Conservation (phyloP, 2,797 vertebrate genomes). For the Molossus molossus region DNA sequence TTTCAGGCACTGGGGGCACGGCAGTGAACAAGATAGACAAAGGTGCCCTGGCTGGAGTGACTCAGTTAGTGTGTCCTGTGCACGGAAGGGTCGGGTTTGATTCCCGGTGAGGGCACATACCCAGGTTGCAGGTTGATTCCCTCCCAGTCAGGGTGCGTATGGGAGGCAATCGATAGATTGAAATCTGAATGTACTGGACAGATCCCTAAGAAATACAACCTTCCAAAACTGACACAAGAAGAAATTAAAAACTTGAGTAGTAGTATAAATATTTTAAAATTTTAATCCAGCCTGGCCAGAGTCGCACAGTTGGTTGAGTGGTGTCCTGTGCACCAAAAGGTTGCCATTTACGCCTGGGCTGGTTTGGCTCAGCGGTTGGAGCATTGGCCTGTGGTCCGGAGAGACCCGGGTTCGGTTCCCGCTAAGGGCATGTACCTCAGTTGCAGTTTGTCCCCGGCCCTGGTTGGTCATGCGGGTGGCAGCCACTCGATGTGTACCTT, state of each 20-base stretch:
- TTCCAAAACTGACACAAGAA: constrained; percentile 18
- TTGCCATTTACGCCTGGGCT: too few species aligned
- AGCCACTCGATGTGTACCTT: too few species aligned
- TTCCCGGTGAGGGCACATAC: neutral
- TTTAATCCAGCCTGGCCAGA: neutral
- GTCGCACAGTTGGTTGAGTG: too few species aligned
- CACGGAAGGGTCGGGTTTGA: neutral
- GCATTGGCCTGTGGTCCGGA: too few species aligned
- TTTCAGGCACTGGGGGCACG: neutral
- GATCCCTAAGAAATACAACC: neutral
- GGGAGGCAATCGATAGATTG: neutral
- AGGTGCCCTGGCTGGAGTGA: neutral
- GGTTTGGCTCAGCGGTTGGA: too few species aligned
- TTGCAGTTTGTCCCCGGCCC: too few species aligned
- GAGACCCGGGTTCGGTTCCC: too few species aligned
- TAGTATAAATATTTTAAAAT: neutral
- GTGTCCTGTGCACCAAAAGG: too few species aligned
- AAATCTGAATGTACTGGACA: neutral
- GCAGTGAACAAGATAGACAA: neutral
- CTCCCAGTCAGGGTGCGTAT: neutral
- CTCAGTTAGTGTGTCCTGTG: too few species aligned
- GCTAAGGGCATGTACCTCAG: too few species aligned
- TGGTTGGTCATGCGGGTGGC: too few species aligned
- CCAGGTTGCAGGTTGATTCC: too few species aligned
- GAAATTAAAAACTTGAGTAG: neutral